Evolutionary conservation across 1,140 invertebrate species (phyloP), one percentile per base, ranked within the genome.

Genomic region (Drosophila insularis): DNA sequence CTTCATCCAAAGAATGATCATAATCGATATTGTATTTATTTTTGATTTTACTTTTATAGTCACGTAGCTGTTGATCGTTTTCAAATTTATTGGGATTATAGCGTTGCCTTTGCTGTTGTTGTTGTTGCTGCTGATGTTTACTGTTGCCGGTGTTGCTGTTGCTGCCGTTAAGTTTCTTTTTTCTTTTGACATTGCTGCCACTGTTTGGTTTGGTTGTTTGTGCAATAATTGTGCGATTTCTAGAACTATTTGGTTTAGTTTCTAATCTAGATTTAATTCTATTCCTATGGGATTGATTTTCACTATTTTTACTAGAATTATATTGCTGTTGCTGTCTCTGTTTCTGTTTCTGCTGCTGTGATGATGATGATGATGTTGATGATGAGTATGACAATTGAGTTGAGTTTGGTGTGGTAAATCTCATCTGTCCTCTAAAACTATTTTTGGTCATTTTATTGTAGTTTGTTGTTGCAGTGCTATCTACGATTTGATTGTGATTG

Each of bases 21-120:
- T 92, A 92, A 87, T 92, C 90, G 80, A 92, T 92, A 43, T 91
- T 85, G 65, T 92, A 90, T 78, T 92, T 90, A 54, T 91, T 92
- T 76, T 91, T 92, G 39, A 91, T 91, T 76, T 90, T 91, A 67
- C 90, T 91, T 67, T 91, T 91, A 60, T 91, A 91, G 65, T 91
- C 89, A 62, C 90, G 90, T 10, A 91, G 75, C 60, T 91, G 85
- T 6, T 76, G 84, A 56, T 91, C 90, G 39, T 77, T 91, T 61
- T 91, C 90, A 55, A 91, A 78, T 58, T 80, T 81, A 67, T 91
- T 90, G 14, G 73, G 61, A 63, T 82, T 89, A 21, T 81, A 74
- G 79, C 59, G 13, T 68, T 81, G 54, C 13, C 62, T 23, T 63
- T 81, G 69, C 64, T 75, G 67, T 37, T 82, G 46, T 75, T 73